These are phyloP conservation scores for Biston betularia DNA, from an alignment of 2,888 invertebrate species.

Conservation along the genomic window DNA sequence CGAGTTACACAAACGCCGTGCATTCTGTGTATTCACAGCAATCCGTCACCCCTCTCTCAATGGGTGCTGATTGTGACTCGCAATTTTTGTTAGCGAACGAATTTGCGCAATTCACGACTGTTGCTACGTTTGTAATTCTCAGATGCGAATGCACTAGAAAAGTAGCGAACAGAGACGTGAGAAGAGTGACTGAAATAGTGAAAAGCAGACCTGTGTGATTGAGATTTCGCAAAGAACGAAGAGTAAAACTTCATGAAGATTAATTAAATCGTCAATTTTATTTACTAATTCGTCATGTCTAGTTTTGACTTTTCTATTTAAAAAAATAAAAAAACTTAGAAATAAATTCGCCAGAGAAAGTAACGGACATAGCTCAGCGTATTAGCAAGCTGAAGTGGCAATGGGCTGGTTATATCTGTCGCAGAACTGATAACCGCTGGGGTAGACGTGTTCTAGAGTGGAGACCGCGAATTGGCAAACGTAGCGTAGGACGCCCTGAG, in stretches of 20 bases:
- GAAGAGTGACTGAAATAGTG: neutral
- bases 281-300: neutral
- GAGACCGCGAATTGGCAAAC: no score
- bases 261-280: no score
- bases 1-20: neutral
- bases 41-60: conserved; percentile 51
- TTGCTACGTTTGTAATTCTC: conserved; percentile 57
- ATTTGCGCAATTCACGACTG: conserved; percentile 61
- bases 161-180: conserved; percentile 33
- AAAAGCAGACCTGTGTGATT: neutral
- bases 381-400: no score
- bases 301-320: no score
- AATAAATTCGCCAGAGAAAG: no score
- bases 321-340: no score
- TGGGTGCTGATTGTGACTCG: conserved; percentile 66
- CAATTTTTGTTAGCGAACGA: conserved; percentile 63
- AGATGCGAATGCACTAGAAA: conserved; percentile 47
- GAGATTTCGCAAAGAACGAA: neutral
- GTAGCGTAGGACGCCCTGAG: no score
- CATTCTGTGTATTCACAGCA: conserved; percentile 21
- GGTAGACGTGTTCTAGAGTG: no score
- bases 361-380: no score
- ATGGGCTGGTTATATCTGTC: no score
- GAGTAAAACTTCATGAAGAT: neutral
- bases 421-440: no score